A percentile compares a stretch with the other conserved stretches of the same genome.
These are phyloP conservation scores for Cyprinella venusta DNA, from an alignment of 2,797 vertebrate species.

Conservation along the genomic window DNA sequence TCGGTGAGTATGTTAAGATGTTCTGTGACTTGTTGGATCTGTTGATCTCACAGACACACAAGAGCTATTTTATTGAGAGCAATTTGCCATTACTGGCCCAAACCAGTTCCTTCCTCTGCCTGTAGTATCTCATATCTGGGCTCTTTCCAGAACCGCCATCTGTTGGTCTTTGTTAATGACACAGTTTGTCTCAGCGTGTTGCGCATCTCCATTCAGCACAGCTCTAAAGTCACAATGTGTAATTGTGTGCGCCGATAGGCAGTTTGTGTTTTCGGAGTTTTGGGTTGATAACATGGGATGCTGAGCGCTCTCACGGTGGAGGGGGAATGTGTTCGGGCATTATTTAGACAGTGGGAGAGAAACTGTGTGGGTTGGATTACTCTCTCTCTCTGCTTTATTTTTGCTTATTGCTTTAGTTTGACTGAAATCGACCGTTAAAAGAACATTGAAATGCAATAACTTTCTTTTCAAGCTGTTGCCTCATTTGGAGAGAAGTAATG, in stretches of 20 bases:
- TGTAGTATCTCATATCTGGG: slow-evolving; percentile 57
- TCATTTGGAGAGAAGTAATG: slow-evolving; percentile 14
- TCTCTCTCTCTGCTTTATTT: background rate
- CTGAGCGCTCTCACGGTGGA: slow-evolving; percentile 20
- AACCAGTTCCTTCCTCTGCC: slow-evolving; percentile 54
- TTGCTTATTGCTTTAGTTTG: slow-evolving; percentile 23
- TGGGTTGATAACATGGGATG: slow-evolving; percentile 11
- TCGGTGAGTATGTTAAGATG: background rate
- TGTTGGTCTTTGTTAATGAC: slow-evolving; percentile 67
- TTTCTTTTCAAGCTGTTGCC: slow-evolving; percentile 34
- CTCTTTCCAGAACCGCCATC: slow-evolving; percentile 62
- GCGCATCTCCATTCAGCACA: slow-evolving; percentile 43
- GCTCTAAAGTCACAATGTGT: slow-evolving; percentile 52
- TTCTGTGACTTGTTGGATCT: slow-evolving; percentile 4
- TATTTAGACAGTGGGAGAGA: slow-evolving; percentile 30
- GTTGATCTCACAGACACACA: slow-evolving; percentile 9
- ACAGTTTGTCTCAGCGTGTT: slow-evolving; percentile 54
- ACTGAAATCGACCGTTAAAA: slow-evolving; percentile 23
- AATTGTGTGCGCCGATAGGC: slow-evolving; percentile 54
- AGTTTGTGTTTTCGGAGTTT: slow-evolving; percentile 52
- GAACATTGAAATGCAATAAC: slow-evolving; percentile 25
- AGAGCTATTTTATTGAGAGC: slow-evolving; percentile 50
- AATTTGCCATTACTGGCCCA: slow-evolving; percentile 59
- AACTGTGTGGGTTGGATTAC: slow-evolving; percentile 27
- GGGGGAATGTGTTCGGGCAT: background rate